phyloP scores from a whole-genome alignment of 2,797 vertebrate species.

The Sebastes diaconus region DNA sequence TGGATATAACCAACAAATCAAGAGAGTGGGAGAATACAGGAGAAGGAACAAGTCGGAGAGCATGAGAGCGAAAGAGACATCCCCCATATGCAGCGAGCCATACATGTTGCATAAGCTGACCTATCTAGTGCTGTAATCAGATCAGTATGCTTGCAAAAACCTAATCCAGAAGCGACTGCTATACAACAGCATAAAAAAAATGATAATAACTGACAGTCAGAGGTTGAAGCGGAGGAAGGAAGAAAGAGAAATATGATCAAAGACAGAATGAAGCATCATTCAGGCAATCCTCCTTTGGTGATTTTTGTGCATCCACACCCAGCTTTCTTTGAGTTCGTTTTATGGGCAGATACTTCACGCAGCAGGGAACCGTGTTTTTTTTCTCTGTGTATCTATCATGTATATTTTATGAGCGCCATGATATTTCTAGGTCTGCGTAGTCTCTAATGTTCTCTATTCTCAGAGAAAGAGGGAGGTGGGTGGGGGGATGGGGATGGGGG shows the following conservation, averaged over 20 bases:
- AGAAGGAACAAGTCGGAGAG: constrained; percentile 17
- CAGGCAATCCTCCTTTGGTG: constrained; percentile 17
- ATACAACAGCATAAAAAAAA: constrained; percentile 8
- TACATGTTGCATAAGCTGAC: constrained; percentile 76
- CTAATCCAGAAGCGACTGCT: constrained; percentile 37
- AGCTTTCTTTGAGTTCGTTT: constrained; percentile 32
- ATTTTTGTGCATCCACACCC: constrained; percentile 7
- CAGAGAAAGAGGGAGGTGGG: not conserved
- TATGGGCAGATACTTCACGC: constrained; percentile 1
- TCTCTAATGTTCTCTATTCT: constrained; percentile 34
- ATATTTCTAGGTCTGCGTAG: constrained; percentile 32
- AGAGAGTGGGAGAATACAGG: constrained; percentile 27
- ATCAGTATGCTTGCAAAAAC: constrained; percentile 42
- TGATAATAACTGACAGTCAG: constrained; percentile 14
- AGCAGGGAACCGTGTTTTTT: not conserved
- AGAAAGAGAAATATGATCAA: constrained; percentile 35
- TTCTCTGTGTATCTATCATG: constrained; percentile 25
- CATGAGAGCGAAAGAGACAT: constrained; percentile 23
- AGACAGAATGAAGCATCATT: constrained; percentile 17
- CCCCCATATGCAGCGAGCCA: constrained; percentile 57
- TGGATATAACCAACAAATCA: not conserved
- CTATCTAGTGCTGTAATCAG: constrained; percentile 69
- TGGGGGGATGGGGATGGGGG: not conserved
- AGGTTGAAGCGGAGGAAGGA: constrained; percentile 7
- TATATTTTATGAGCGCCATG: constrained; percentile 57